Evolutionary conservation across 2,888 invertebrate species (phyloP), one percentile per base, ranked within the genome.

Genomic region (Macropis europaea): DNA sequence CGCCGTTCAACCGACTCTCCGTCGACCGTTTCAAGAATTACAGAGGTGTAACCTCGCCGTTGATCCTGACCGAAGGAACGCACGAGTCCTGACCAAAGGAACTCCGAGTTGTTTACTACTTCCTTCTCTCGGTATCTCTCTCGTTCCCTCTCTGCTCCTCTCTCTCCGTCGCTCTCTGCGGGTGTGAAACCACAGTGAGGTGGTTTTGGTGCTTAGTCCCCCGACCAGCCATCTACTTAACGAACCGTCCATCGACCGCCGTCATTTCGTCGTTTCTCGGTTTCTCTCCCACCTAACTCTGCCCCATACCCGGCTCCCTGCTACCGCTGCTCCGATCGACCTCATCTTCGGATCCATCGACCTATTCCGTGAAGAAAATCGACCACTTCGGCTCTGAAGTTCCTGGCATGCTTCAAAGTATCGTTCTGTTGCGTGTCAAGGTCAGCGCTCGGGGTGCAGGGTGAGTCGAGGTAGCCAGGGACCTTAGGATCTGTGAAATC

Each of bases 141-240:
- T 43, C 57, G 19, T 30, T 32, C 32, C 57, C 52, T 52, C 17
- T 36, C 40, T 38, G 19, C 22, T 53, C 34, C 45, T 32, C 40
- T 61, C 28, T 48, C 17, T 42, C 54, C 56, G 48, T 70, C 59
- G 52, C 43, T 53, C 69, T 79, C 86, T 89, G 88, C 87, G 89
- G 89, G 89, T 90, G 90, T 89, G 89, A 90, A 89, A 89, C 89
- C 89, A 89, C 89, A 89, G 88, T 82, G 85, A 88, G 87, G 90
- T 85, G 90, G 88, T 89, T 90, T 89, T 83, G 86, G 84, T 86
- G 87, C 88, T 88, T 88, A 89, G 88, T 87, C 83, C 86, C 81
- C 73, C 77, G 73, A 80, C 82, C 86, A 82, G 83, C 82, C 87
- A 86, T 85, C 84, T 87, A 87, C 84, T 87, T 86, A 87, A 87